These are phyloP conservation scores for Galeruca laticollis DNA, from an alignment of 2,888 invertebrate genomes.

Conservation along the genomic window DNA sequence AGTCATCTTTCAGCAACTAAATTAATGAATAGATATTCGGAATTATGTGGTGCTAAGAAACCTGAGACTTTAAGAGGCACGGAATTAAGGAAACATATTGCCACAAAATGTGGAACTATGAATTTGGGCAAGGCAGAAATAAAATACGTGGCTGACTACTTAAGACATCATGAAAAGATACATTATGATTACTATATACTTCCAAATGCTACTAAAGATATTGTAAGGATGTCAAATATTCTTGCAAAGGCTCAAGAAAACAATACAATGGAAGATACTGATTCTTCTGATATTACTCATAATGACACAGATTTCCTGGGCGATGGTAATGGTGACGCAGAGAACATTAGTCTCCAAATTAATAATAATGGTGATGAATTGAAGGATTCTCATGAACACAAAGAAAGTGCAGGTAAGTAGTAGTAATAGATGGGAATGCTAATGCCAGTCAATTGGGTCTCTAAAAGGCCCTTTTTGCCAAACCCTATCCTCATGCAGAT, in stretches of 20 bases:
- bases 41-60: too few species aligned
- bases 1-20: slow-evolving; percentile 19
- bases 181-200: slow-evolving; percentile 25
- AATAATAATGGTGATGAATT: not conserved
- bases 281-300: not conserved
- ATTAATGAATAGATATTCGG: slow-evolving; percentile 13
- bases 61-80: slow-evolving; percentile 24
- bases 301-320: not conserved
- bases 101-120: slow-evolving; percentile 31
- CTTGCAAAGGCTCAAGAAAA: slow-evolving; percentile 29
- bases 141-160: slow-evolving; percentile 28
- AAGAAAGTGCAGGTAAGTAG: not conserved
- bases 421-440: too few species aligned
- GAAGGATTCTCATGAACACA: not conserved
- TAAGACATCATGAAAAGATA: slow-evolving; percentile 28
- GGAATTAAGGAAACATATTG: slow-evolving; percentile 31
- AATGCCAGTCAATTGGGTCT: too few species aligned
- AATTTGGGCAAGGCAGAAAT: slow-evolving; percentile 22
- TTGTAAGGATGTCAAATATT: slow-evolving; percentile 31
- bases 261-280: not conserved
- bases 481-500: too few species aligned
- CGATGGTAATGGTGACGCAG: not conserved
- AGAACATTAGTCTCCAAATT: too few species aligned
- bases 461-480: too few species aligned
- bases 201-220: slow-evolving; percentile 28